These are phyloP conservation scores for Cryptocephalus moraei DNA, from an alignment of 2,888 invertebrate species.

Conservation along the genomic window DNA sequence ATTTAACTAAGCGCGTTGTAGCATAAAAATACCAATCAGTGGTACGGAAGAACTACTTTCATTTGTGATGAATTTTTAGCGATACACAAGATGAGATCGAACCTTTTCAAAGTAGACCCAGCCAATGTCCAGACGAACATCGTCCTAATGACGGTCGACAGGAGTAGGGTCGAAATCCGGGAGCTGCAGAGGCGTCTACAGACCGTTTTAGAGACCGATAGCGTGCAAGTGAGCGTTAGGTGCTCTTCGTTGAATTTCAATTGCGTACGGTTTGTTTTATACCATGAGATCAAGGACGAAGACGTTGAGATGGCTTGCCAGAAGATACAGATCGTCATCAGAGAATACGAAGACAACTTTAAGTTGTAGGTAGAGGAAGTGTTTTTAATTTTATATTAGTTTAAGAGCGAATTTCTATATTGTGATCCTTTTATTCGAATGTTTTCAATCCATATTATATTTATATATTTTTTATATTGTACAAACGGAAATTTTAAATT, in stretches of 20 bases:
- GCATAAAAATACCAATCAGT: too few species aligned
- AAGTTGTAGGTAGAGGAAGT: constrained; percentile 5
- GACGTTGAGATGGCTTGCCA: constrained; percentile 58
- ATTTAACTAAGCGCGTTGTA: too few species aligned
- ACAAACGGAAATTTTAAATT: too few species aligned
- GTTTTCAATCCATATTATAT: too few species aligned
- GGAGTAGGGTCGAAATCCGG: constrained; percentile 43
- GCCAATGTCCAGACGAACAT: constrained; percentile 65
- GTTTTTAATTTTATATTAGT: too few species aligned
- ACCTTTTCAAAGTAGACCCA: constrained; percentile 53
- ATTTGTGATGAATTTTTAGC: constrained; percentile 34
- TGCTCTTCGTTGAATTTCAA: constrained; percentile 49
- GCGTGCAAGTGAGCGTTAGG: constrained; percentile 47
- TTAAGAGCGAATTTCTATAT: too few species aligned
- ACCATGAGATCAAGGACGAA: constrained; percentile 60
- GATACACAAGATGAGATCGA: constrained; percentile 50
- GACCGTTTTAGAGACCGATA: constrained; percentile 39
- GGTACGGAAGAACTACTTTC: too few species aligned
- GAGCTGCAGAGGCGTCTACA: constrained; percentile 46
- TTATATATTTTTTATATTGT: too few species aligned
- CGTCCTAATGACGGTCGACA: constrained; percentile 50
- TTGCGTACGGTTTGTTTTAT: constrained; percentile 58
- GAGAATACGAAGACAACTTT: constrained; percentile 40
- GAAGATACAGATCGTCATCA: constrained; percentile 64
- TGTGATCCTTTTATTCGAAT: too few species aligned